A percentile compares a stretch with the other conserved stretches of the same genome.
phyloP scores from a whole-genome alignment of 2,113 vertebrate species.

The Pterocles burchelli region DNA sequence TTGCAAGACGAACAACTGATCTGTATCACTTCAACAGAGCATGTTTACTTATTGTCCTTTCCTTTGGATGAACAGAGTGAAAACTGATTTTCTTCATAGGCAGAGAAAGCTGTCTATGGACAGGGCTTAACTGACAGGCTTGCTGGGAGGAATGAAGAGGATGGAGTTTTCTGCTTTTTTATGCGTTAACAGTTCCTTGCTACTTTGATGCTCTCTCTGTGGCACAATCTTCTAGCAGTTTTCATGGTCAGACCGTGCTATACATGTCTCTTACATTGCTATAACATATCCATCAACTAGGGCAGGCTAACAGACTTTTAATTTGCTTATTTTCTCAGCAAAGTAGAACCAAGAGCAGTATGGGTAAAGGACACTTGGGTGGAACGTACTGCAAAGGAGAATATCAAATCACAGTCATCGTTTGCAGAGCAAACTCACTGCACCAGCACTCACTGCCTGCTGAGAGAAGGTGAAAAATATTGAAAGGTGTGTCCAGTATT shows the following conservation, averaged over 20 bases:
- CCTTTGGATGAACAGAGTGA: not conserved
- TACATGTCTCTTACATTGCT: not conserved
- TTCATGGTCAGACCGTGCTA: not conserved
- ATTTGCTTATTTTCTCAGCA: not conserved
- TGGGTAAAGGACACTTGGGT: not conserved
- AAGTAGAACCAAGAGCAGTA: not conserved
- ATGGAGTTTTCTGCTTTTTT: not conserved
- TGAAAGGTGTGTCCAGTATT: not conserved
- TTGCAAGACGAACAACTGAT: not conserved
- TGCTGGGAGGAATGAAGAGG: rapidly evolving
- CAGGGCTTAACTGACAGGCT: not conserved
- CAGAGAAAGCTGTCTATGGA: not conserved
- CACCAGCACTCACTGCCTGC: not conserved
- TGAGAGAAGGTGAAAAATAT: not conserved
- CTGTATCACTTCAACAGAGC: not conserved
- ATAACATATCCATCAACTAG: not conserved
- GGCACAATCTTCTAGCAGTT: not conserved
- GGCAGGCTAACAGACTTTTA: not conserved
- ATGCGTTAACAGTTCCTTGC: not conserved
- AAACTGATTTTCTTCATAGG: not conserved
- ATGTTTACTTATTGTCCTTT: not conserved
- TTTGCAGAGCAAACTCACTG: not conserved
- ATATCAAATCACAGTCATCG: not conserved
- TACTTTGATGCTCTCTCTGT: not conserved
- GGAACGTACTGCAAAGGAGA: not conserved